A percentile compares a stretch with the other conserved stretches of the same genome.
phyloP scores from a whole-genome alignment of 1,140 invertebrate species.

The Drosophila truncata region DNA sequence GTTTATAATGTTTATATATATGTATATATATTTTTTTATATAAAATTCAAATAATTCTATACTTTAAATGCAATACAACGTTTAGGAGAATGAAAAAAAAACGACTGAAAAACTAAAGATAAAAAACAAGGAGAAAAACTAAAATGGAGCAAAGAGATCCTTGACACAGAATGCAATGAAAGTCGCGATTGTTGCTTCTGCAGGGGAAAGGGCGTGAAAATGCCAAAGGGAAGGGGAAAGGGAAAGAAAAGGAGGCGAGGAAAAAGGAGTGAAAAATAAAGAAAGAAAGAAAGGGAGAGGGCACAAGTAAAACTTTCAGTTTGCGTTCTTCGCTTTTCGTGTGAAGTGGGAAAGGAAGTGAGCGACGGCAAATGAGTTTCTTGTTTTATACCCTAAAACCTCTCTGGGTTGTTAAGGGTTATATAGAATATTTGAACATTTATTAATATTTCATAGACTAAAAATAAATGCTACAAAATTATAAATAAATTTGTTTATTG shows the following conservation, averaged over 20 bases:
- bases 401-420: background rate
- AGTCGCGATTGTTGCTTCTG: slow-evolving; percentile 35
- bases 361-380: slow-evolving; percentile 57
- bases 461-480: background rate
- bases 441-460: background rate
- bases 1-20: no score
- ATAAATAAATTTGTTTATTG: no score
- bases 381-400: slow-evolving; percentile 32
- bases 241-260: no score
- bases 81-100: background rate
- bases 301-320: slow-evolving; percentile 27
- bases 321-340: slow-evolving; percentile 29
- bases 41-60: background rate
- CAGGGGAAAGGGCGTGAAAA: slow-evolving; percentile 4
- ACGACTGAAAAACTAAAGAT: slow-evolving; percentile 9
- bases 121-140: slow-evolving; percentile 11
- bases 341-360: slow-evolving; percentile 59
- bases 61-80: slow-evolving; percentile 61
- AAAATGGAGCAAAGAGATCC: slow-evolving; percentile 49
- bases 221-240: background rate
- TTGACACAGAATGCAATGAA: slow-evolving; percentile 52
- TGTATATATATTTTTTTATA: background rate
- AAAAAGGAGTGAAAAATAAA: background rate
- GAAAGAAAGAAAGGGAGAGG: background rate
- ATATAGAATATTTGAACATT: background rate